These are phyloP conservation scores for Tetragonula carbonaria DNA, from an alignment of 2,888 invertebrate species.

Conservation along the genomic window DNA sequence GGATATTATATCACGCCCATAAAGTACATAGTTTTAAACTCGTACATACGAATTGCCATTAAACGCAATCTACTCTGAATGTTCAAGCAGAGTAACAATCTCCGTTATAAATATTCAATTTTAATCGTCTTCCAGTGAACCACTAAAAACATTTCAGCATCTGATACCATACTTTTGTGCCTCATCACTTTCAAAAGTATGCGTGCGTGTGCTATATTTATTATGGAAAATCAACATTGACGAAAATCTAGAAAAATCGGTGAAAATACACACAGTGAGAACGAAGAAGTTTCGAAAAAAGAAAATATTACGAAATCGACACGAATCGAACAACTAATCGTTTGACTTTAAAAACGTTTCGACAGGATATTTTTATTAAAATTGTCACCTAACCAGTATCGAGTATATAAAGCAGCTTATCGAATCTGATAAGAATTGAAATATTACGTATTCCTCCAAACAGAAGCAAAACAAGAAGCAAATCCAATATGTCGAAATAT, in stretches of 20 bases:
- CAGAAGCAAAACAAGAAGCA: no score
- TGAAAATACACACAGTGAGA: background rate
- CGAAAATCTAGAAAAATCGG: background rate
- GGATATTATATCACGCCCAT: slow-evolving; percentile 23
- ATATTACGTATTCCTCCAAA: no score
- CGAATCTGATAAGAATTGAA: no score
- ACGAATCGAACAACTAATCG: no score
- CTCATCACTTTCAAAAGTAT: background rate
- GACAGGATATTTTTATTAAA: no score
- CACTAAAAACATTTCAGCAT: background rate
- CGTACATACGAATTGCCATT: background rate
- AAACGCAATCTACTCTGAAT: background rate
- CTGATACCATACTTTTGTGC: no score
- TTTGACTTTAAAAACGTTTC: no score
- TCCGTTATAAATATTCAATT: background rate
- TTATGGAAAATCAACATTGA: background rate
- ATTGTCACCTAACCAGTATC: no score
- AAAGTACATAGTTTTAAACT: slow-evolving; percentile 9
- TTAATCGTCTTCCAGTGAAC: background rate
- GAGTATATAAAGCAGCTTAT: no score
- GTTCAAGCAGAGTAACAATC: background rate
- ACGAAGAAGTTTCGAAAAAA: background rate
- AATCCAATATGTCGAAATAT: no score
- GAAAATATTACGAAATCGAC: background rate
- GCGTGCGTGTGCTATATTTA: background rate